phyloP scores from a whole-genome alignment of 2,888 invertebrate genomes.

The Oconnorella tubifera region DNA sequence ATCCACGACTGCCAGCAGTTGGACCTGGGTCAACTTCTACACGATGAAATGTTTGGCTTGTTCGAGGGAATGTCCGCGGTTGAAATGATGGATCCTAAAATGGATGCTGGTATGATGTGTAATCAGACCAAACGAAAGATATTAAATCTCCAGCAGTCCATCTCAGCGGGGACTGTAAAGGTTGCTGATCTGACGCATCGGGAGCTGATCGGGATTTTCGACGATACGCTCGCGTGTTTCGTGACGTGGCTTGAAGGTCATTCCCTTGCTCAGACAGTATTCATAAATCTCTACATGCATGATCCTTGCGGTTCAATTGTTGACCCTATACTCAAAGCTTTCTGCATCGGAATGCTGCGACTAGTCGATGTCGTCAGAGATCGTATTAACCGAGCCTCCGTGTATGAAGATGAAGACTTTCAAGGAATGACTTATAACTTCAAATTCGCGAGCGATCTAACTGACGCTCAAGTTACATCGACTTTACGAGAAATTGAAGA shows the following conservation, averaged over 20 bases:
- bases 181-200: conserved; percentile 64
- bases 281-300: conserved; percentile 91
- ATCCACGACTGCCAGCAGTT: conserved; percentile 62
- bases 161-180: conserved; percentile 64
- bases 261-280: conserved; percentile 86
- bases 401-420: conserved; percentile 75
- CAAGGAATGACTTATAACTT: conserved; percentile 89
- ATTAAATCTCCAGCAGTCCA: conserved; percentile 77
- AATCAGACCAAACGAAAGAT: conserved; percentile 74
- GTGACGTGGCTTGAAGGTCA: conserved; percentile 91
- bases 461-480: conserved; percentile 74
- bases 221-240: conserved; percentile 86
- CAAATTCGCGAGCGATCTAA: conserved; percentile 75
- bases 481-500: conserved; percentile 88
- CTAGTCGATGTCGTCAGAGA: conserved; percentile 83
- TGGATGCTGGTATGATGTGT: conserved; percentile 98
- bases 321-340: conserved; percentile 78
- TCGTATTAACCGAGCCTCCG: conserved; percentile 57
- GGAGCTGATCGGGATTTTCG: conserved; percentile 88
- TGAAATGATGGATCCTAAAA: conserved; percentile 99
- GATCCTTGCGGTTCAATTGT: conserved; percentile 74
- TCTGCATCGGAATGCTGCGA: conserved; percentile 82
- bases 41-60: conserved; percentile 78
- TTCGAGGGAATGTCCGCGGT: conserved; percentile 99
- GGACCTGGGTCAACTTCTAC: conserved; percentile 81